A percentile compares a stretch with the other conserved stretches of the same genome.
phyloP scores from a whole-genome alignment of 2,113 vertebrate genomes.

The Phaethon lepturus region DNA sequence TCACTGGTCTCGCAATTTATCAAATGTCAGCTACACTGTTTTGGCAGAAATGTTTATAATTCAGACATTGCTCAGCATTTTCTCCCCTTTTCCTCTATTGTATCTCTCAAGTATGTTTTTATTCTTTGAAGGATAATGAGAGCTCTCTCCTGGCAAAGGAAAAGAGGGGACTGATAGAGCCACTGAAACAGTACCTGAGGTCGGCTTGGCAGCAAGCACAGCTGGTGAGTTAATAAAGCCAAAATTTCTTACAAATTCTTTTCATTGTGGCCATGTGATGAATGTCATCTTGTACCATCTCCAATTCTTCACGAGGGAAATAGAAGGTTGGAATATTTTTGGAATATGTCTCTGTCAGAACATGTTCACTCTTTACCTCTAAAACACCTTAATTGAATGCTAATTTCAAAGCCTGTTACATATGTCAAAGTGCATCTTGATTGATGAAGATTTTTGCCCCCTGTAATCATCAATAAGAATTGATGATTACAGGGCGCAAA shows the following conservation, averaged over 20 bases:
- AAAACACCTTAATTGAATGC: not conserved
- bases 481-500: not conserved
- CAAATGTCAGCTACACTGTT: not conserved
- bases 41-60: not conserved
- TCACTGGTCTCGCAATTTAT: not conserved
- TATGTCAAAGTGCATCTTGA: not conserved
- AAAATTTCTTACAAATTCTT: not conserved
- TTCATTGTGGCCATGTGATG: not conserved
- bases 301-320: not conserved
- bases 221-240: not conserved
- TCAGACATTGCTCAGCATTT: not conserved
- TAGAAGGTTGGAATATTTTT: not conserved
- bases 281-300: not conserved
- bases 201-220: not conserved
- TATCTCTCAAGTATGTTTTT: not conserved
- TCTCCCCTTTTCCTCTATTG: not conserved
- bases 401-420: not conserved
- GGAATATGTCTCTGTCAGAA: not conserved
- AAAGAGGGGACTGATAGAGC: not conserved
- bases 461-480: not conserved
- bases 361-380: not conserved
- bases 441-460: not conserved
- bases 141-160: not conserved
- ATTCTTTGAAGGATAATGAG: slow-evolving; percentile 22
- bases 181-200: not conserved